Base-by-base conservation (phyloP, 2,113 vertebrate species). In the Neopipo cinnamomea region DNA sequence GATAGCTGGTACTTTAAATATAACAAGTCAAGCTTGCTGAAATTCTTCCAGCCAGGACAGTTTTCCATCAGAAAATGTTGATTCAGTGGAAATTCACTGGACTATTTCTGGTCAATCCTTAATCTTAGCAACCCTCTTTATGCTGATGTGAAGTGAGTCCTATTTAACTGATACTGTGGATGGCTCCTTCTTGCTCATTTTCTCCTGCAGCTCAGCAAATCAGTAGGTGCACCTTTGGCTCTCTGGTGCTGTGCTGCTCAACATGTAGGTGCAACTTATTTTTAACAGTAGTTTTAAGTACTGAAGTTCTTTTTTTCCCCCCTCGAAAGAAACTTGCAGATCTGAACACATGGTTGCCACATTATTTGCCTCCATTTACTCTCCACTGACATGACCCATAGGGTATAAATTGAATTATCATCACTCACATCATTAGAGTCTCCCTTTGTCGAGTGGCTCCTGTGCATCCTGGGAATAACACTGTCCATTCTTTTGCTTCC, bases 41-140 rank as follows among this genome's bases (percentile, higher is more conserved):
- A 94, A 74, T 55, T 77, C 63, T 88, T 77, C 74, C 72, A 70
- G 47, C 28, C 71, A 70, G 58, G 75, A 70, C 58, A 83, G 42
- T 63, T 91, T 94, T 94, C 74, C 63, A 83, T 50, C 58, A 66
- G 82, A 96, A 96, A 90, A 70, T 25, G 28, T 88, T 67, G 71
- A 74, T 88, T 93, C 55, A 59, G 44, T 80, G 82, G 85, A 74
- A 95, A 85, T 16, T 83, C 37, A 35, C 0, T 76, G 67, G 42
- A 39, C 46, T 90, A 28, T 85, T 90, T 92, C 67, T 95, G 58
- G 20, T 77, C 1, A 0, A 65, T 73, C 49, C 62, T 91, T 82
- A 76, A 49, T 66, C 73, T 89, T 49, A 83, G 37, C 78, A 85
- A 25, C 20, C n/a, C 61, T 52, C 76, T 77, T 63, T 44, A 12